Evolutionary conservation across 2,888 invertebrate species (phyloP), one percentile per base, ranked within the genome.

Genomic region (Mythimna lalbum): DNA sequence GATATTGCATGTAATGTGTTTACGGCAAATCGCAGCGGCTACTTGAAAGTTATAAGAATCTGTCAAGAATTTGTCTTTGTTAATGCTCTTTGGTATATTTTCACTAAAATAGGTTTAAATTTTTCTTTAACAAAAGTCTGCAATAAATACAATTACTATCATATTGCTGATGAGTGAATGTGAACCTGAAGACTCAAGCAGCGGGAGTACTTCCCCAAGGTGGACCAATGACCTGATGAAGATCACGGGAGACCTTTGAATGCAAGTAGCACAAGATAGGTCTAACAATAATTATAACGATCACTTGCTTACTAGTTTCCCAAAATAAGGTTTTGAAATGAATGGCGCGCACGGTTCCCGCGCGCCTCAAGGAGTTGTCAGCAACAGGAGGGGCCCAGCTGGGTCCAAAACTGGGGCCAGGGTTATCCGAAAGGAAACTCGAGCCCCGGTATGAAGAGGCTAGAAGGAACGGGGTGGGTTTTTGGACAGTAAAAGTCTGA

Each of bases 11-110:
- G 49, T 77, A 72, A 73, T 70, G 60, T 72, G 73, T 80, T 73
- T 73, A 68, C 66, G 55, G 76, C 59, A 78, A 82, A 82, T 80
- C 86, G 84, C 80, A 85, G 57, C n/a, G 76, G 76, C 84, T 76
- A 80, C 76, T 84, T 80, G 70, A 75, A 80, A 73, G 75, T 73
- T 80, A 80, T 73, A 67, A 78, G 60, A 73, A 76, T 84, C 70
- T 76, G 75, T 78, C 76, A 53, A 63, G 74, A 76, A 74, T 86
- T 75, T 81, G 63, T 85, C 76, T 70, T 69, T 60, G 53, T 69
- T 74, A 84, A 80, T 65, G 57, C 59, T 50, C 39, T 47, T 74
- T 74, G 49, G 27, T 70, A 76, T 73, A 79, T 76, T 64, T 79
- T 19, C 14, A 57, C 49, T 49, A 27, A 60, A 5, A 68, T 27